Evolutionary conservation across 2,113 vertebrate genomes (phyloP), one percentile per base, ranked within the genome.

Genomic region (Enhydra lutris): DNA sequence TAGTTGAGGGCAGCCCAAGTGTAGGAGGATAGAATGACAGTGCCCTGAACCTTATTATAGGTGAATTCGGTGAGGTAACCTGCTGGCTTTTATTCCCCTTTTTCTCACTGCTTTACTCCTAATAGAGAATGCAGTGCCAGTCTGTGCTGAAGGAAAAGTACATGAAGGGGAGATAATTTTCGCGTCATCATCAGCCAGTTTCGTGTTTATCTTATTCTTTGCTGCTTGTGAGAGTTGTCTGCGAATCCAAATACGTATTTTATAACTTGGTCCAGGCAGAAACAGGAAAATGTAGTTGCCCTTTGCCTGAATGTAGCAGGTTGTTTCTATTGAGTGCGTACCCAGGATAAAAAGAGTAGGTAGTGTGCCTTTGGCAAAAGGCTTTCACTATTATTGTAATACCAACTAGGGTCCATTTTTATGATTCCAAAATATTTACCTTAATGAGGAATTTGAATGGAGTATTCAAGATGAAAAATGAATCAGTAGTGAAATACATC

Each of bases 401-500:
- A 63, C 39, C 95, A 94, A 47, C 0, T 1, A 79, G 71, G 95
- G 92, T 97, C 95, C 97, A 63, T 76, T 97, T 26, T 98, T 63
- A 24, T 97, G 83, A 95, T 98, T 88, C 86, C 0, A 23, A 95
- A 95, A 96, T 95, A 98, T 98, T 89, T 97, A 97, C 94, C 90
- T 85, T 97, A 92, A 76, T 97, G 86, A 69, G 73, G 89, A 91
- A 96, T 98, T 97, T 69, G 69, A 91, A 90, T 95, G 47, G 29
- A 83, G 18, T 95, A 50, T 78, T 79, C 92, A 93, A 52, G 78
- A 97, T 98, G 98, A 97, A 98, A 98, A 98, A 98, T 97, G 84
- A 94, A 61, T 91, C 97, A 97, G 47, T 96, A 42, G 97, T 97
- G 79, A 86, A 98, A 95, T 88, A 42, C 59, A 97, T 98, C 95